These are phyloP conservation scores for Drosophila eugracilis DNA, from an alignment of 1,140 invertebrate genomes.

Conservation along the genomic window DNA sequence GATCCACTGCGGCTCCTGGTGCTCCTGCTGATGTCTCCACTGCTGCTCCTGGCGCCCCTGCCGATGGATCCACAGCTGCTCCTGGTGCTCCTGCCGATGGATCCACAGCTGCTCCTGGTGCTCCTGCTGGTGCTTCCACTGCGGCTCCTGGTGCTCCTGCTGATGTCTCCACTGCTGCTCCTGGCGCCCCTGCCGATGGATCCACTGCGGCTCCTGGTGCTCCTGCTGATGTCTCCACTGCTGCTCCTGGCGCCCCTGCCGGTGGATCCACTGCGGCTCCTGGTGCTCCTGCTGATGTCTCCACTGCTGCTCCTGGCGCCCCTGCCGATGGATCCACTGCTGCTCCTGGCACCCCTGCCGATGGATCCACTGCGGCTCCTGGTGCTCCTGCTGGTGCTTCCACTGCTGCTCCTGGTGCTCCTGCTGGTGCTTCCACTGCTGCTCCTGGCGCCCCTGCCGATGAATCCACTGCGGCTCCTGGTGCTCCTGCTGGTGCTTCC, in stretches of 20 bases:
- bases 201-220: conserved; percentile 8
- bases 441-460: conserved; percentile 10
- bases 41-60: conserved; percentile 8
- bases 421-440: not conserved
- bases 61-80: conserved; percentile 4
- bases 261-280: conserved; percentile 2
- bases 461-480: not conserved
- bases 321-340: conserved; percentile 7
- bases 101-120: not conserved
- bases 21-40: conserved; percentile 3
- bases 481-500: not conserved
- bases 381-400: conserved; percentile 15
- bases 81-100: conserved; percentile 22
- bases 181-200: not conserved
- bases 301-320: conserved; percentile 12
- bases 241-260: conserved; percentile 7
- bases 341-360: conserved; percentile 13
- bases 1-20: conserved; percentile 12
- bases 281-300: not conserved
- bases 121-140: not conserved
- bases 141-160: conserved; percentile 8
- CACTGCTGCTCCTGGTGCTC: not conserved
- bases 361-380: conserved; percentile 10
- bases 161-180: not conserved
- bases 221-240: conserved; percentile 9